Conservation (phyloP, 2,797 vertebrate species). For the Scarus forsteni region DNA sequence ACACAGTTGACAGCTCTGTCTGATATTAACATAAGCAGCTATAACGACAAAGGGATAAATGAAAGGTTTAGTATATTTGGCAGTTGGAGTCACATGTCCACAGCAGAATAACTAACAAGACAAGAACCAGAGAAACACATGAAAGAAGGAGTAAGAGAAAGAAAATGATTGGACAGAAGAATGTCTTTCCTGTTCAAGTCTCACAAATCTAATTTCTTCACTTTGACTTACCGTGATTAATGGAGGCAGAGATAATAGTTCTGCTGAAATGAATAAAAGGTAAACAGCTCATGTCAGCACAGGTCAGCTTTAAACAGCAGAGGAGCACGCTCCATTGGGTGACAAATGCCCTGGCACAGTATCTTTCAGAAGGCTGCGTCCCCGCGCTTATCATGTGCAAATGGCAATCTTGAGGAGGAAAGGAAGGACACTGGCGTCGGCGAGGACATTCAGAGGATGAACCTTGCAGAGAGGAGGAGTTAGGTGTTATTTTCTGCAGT, state of each 20-base stretch:
- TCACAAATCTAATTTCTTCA: slow-evolving; percentile 55
- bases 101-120: no score
- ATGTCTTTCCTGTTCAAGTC: slow-evolving; percentile 27
- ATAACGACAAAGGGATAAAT: no score
- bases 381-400: slow-evolving; percentile 77
- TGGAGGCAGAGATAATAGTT: slow-evolving; percentile 71
- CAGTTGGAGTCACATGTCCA: no score
- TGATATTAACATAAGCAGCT: no score
- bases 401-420: slow-evolving; percentile 70
- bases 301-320: slow-evolving; percentile 74
- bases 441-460: slow-evolving; percentile 71
- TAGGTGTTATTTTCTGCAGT: slow-evolving; percentile 79
- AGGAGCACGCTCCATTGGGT: slow-evolving; percentile 73
- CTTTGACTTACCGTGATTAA: slow-evolving; percentile 74
- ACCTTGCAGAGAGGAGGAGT: slow-evolving; percentile 66
- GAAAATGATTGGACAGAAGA: slow-evolving; percentile 28
- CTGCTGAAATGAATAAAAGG: slow-evolving; percentile 76
- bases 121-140: no score
- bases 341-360: slow-evolving; percentile 78
- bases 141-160: not conserved
- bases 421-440: slow-evolving; percentile 67
- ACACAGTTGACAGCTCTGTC: no score
- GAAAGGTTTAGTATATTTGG: no score
- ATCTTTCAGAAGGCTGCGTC: slow-evolving; percentile 73
- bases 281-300: slow-evolving; percentile 76